phyloP scores from a whole-genome alignment of 2,113 vertebrate species.

The Macrotus californicus region DNA sequence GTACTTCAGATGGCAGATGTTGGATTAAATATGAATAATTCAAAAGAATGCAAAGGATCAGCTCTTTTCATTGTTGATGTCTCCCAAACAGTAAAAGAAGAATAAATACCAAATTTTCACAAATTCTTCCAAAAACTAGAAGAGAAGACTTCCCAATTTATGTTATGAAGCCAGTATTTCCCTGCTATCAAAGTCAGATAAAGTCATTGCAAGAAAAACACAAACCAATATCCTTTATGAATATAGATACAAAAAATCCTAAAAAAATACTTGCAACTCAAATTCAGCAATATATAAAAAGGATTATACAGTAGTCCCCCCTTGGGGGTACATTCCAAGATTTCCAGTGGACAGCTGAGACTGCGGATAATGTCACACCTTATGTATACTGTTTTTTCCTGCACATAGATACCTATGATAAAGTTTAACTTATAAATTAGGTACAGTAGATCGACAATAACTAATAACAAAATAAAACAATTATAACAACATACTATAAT shows the following conservation, averaged over 20 bases:
- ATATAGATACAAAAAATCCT: background rate
- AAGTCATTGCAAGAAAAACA: background rate
- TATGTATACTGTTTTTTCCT: background rate
- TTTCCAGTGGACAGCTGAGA: background rate
- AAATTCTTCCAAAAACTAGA: background rate
- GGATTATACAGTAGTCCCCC: background rate
- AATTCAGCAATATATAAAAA: background rate
- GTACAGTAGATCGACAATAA: background rate
- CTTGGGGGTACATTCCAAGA: background rate
- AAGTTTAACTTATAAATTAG: background rate
- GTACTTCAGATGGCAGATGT: background rate
- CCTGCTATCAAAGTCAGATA: background rate
- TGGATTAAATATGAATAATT: background rate
- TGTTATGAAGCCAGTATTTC: background rate
- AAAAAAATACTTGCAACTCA: background rate
- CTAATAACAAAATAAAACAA: background rate
- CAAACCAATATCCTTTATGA: background rate
- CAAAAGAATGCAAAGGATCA: background rate
- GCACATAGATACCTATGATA: background rate
- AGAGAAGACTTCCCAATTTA: background rate
- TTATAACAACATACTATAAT: background rate
- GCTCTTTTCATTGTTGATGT: background rate
- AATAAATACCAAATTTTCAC: background rate
- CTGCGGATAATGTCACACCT: background rate
- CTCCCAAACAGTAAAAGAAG: background rate